Evolutionary conservation across 2,797 vertebrate genomes (phyloP), one percentile per base, ranked within the genome.

Genomic region (Mormyrops boulengeri): DNA sequence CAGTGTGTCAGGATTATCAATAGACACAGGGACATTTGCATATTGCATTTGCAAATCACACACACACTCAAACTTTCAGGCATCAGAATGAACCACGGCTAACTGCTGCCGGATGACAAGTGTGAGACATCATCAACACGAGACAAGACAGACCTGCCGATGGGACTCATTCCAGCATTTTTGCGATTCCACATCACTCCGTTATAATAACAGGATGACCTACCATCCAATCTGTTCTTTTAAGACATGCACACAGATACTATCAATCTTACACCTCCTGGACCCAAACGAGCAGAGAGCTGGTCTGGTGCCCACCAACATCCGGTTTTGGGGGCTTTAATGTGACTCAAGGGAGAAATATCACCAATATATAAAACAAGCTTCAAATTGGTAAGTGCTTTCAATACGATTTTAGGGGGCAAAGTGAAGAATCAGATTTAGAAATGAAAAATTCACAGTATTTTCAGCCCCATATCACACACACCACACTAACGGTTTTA

Each of bases 391-490:
- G 12, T 88, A 90, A 90, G 89, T 88, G 89, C 89, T 90, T 60
- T 90, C 57, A 38, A 85, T 19, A 89, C 12, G 5, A 85, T 84
- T 47, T n/a, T 14, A 89, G 57, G 4, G 82, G 82, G 49, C 55
- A 50, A 82, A 57, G 41, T 38, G 47, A 88, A 52, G n/a, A 6
- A 69, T 41, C 41, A 41, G 26, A 66, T 34, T 34, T 8, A 19
- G 60, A 73, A 89, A 86, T 53, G 34, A 87, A 87, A 62, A 87
- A 77, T 89, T 89, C 89, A 89, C 89, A 89, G 89, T 87, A 89
- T 89, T 89, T 89, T 87, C n/a, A 87, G 60, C 44, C 62, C 62
- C 41, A 66, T 87, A 60, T 30, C 53, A 87, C 4, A 69, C 57
- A 69, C 57, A 49, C n/a, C 41, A 19, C 8, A 60, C 17, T 38